Evolutionary conservation across 2,888 invertebrate species (phyloP).

Genomic region (Drosophila limbata): DNA sequence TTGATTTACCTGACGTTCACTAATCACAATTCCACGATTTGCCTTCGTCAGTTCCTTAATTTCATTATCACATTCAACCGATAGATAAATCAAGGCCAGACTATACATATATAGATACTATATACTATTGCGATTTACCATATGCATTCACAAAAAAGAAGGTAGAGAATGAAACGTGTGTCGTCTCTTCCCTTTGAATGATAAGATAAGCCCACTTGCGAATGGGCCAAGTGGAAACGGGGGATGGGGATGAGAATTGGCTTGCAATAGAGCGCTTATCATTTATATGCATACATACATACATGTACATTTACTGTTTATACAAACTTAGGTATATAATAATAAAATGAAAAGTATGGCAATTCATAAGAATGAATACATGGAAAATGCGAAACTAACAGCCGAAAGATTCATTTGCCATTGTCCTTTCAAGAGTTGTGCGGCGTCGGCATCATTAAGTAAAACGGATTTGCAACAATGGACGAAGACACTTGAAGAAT

Average conservation of each 20-base stretch:
- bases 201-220: constrained; percentile 47
- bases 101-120: neutral
- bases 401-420: constrained; percentile 32
- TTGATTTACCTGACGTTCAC: neutral
- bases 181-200: constrained; percentile 15
- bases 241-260: constrained; percentile 19
- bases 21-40: constrained; percentile 17
- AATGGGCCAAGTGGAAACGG: constrained; percentile 34
- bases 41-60: constrained; percentile 14
- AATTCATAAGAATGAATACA: constrained; percentile 34
- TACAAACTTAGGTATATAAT: neutral
- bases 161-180: neutral
- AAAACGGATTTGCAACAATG: constrained; percentile 39
- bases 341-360: constrained; percentile 12
- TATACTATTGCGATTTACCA: constrained; percentile 26
- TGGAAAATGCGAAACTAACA: constrained; percentile 12
- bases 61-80: constrained; percentile 37
- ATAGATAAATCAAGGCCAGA: constrained; percentile 35
- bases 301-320: neutral
- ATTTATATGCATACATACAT: neutral
- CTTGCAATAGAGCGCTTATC: constrained; percentile 42
- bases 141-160: constrained; percentile 41
- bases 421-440: constrained; percentile 24
- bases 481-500: constrained; percentile 43
- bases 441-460: constrained; percentile 39